Evolutionary conservation across 2,113 vertebrate genomes (phyloP).

Genomic region (Natator depressus): DNA sequence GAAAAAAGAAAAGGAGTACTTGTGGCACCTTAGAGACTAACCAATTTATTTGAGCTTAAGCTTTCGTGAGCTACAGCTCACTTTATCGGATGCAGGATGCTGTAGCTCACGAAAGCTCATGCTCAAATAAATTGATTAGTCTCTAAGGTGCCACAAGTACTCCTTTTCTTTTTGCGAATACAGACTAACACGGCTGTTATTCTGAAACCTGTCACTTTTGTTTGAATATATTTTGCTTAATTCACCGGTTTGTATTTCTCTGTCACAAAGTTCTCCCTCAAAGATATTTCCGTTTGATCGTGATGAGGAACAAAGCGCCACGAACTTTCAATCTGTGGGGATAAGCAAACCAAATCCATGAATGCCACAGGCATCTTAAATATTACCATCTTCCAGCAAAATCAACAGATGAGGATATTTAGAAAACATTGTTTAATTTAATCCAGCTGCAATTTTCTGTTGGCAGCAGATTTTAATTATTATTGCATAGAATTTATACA

Average conservation of each 20-base stretch:
- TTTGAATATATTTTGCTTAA: not conserved
- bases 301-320: not conserved
- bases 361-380: not conserved
- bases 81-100: too few relatives aligned
- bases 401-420: not conserved
- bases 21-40: too few relatives aligned
- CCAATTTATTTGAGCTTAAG: too few relatives aligned
- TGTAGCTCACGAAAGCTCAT: too few relatives aligned
- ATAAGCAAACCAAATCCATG: not conserved
- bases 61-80: too few relatives aligned
- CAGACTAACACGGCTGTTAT: too few relatives aligned
- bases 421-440: constrained; percentile 27
- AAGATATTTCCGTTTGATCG: not conserved
- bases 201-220: too few relatives aligned
- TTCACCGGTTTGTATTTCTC: not conserved
- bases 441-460: constrained; percentile 25
- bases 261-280: not conserved
- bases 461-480: constrained; percentile 46
- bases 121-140: too few relatives aligned
- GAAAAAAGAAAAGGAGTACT: too few relatives aligned
- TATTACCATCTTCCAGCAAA: not conserved
- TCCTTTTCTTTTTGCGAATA: too few relatives aligned
- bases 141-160: too few relatives aligned
- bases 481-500: constrained; percentile 7
- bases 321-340: not conserved